Base-by-base conservation (phyloP, 2,888 invertebrate species). In the Selenia dentaria region DNA sequence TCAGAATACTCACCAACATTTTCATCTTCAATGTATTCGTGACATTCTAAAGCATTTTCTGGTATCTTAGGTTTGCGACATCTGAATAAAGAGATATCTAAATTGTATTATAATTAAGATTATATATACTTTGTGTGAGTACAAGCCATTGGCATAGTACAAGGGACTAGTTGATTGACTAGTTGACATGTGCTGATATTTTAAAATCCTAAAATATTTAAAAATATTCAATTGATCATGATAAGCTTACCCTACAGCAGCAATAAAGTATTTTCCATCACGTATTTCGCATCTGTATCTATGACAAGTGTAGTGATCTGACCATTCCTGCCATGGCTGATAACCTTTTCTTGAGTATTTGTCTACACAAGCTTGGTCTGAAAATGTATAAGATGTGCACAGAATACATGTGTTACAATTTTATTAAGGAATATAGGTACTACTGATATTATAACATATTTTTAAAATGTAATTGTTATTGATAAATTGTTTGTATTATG, bases 291-390 rank as follows among this genome's bases (percentile, higher is more conserved):
- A 90, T 64, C 90, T 66, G 49, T 90, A 90, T 18, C 90, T 59
- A 43, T 90, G 90, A 50, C 90, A 90, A 0, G 90, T 90, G 50
- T 90, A 90, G 47, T 90, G 90, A 48, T 90, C 90, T 0, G 90
- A 90, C 90, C 90, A 90, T 44, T 90, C 90, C 34, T 90, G 90
- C 90, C 90, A 90, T 0, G 90, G 90, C 48, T 90, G 90, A 46
- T 90, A 90, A 0, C 90, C 90, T 67, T 90, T 90, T 50, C 90
- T 79, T n/a, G 90, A 90, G 48, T 90, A 90, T 70, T 90, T 90
- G 40, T 90, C 90, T 1, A 90, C 87, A 46, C 90, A 90, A 0
- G 90, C 90, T 77, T 90, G 90, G 65, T 88, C 90, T 90, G 64
- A 13, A 61, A 64, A 22, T 22, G 2, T n/a, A n/a, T n/a, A n/a